These are phyloP conservation scores for Bedellia somnulentella DNA, from an alignment of 2,888 invertebrate species.

Conservation along the genomic window DNA sequence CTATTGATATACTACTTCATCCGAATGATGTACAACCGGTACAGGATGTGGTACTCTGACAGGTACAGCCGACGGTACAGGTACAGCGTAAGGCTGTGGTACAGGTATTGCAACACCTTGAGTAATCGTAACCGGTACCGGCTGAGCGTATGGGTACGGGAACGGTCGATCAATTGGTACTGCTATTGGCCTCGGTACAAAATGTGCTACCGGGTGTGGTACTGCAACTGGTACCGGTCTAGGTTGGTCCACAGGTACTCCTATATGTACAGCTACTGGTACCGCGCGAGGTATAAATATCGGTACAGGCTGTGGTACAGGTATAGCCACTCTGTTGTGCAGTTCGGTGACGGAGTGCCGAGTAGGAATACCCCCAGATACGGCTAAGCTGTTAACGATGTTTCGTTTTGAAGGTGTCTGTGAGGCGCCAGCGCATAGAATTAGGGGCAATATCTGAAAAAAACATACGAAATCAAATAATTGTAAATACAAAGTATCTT, in stretches of 20 bases:
- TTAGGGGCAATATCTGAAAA: too few species aligned
- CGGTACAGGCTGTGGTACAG: constrained; percentile 54
- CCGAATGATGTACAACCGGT: constrained; percentile 16
- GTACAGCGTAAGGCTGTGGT: constrained; percentile 51
- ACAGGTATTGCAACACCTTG: constrained; percentile 56
- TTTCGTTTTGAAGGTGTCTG: constrained; percentile 10
- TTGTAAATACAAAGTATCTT: too few species aligned
- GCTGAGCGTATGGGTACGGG: constrained; percentile 56
- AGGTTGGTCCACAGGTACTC: constrained; percentile 40
- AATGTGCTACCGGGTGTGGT: constrained; percentile 43
- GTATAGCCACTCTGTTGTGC: constrained; percentile 50
- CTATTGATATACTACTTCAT: too few species aligned
- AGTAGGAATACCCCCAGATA: constrained; percentile 20
- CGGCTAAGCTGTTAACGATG: constrained; percentile 6
- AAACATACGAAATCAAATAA: too few species aligned
- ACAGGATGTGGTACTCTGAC: constrained; percentile 29
- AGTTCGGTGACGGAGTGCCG: constrained; percentile 42
- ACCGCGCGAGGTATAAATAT: constrained; percentile 48
- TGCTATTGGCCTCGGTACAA: constrained; percentile 39
- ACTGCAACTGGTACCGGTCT: constrained; percentile 29
- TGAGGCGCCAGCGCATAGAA: constrained; percentile 14
- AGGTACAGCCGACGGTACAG: constrained; percentile 36
- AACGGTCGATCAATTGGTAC: constrained; percentile 57
- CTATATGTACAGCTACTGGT: constrained; percentile 47
- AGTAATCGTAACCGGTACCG: constrained; percentile 49